Percentiles rank a stretch among this genome's conserved stretches.
These are phyloP conservation scores for Limnodromus scolopaceus DNA, from an alignment of 2,797 vertebrate species.

Conservation along the genomic window DNA sequence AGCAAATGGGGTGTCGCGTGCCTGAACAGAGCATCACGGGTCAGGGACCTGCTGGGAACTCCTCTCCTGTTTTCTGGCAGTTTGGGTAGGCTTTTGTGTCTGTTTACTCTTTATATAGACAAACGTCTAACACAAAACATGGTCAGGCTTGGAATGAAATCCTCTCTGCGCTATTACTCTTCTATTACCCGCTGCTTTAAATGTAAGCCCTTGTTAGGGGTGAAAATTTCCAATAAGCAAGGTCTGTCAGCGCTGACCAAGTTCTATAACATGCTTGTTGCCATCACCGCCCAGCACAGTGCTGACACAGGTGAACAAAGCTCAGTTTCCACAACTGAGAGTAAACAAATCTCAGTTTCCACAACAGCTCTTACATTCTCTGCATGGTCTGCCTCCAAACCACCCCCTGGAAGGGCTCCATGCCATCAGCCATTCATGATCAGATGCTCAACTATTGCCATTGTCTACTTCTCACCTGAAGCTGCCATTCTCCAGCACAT, in stretches of 20 bases:
- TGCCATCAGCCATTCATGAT: accelerated
- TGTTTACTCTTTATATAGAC: neutral
- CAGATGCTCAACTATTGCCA: neutral
- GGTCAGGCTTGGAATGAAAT: neutral
- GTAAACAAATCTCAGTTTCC: neutral
- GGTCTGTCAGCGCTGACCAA: no score
- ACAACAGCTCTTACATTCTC: neutral
- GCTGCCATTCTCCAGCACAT: neutral
- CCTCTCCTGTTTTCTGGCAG: neutral
- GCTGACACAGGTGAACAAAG: neutral
- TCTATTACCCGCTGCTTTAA: neutral
- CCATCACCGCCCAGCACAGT: neutral
- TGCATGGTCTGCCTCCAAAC: accelerated
- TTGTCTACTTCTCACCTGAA: neutral
- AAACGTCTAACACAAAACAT: neutral
- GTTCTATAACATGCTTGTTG: neutral
- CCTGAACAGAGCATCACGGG: accelerated
- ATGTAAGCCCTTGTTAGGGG: neutral
- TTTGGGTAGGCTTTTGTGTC: neutral
- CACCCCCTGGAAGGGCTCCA: accelerated
- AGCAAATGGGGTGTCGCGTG: accelerated
- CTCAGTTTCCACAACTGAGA: neutral
- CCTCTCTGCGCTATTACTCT: neutral
- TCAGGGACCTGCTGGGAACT: neutral
- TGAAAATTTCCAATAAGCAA: neutral